These are phyloP conservation scores for Deroplatys truncata DNA, from an alignment of 2,888 invertebrate genomes.

Conservation along the genomic window DNA sequence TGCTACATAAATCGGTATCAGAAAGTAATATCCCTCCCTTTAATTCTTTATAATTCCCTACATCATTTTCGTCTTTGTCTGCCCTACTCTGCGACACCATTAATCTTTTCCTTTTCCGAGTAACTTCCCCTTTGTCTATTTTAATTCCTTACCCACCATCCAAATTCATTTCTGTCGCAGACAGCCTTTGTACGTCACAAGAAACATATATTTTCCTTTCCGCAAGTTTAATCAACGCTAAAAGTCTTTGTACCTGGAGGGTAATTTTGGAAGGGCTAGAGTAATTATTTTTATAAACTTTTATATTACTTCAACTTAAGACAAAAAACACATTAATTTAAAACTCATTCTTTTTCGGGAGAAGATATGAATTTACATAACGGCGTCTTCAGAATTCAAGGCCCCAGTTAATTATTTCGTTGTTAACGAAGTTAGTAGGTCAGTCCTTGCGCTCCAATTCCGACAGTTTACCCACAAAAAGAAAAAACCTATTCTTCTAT, in stretches of 20 bases:
- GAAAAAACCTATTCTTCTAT: no score
- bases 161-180: background rate
- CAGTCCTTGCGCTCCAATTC: no score
- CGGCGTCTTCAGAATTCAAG: background rate
- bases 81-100: background rate
- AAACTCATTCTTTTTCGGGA: background rate
- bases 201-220: background rate
- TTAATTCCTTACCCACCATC: background rate
- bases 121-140: background rate
- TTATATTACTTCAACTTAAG: background rate
- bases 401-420: no score
- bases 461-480: no score
- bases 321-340: background rate
- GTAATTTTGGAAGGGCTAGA: background rate
- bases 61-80: background rate
- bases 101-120: background rate
- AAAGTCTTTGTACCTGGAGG: background rate
- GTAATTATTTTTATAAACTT: background rate
- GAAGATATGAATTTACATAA: background rate
- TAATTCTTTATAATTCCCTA: background rate
- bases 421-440: no score
- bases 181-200: conserved; percentile 4
- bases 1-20: background rate
- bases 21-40: background rate
- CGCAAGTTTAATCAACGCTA: background rate